Base-by-base conservation (phyloP, 1,140 invertebrate genomes). In the Copidosoma floridanum region DNA sequence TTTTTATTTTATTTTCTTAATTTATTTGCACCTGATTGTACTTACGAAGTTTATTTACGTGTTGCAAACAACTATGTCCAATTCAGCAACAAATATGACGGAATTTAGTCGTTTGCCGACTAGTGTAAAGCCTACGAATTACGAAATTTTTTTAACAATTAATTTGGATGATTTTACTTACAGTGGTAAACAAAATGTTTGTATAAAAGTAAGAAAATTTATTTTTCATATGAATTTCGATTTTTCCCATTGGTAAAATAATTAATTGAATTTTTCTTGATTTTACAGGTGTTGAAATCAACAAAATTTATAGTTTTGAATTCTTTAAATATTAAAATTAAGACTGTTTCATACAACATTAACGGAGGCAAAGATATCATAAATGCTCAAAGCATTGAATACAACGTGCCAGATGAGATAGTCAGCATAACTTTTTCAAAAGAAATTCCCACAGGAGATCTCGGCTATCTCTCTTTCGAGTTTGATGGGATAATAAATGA, bases 401-500 rank as follows among this genome's bases (percentile, higher is more conserved):
- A 88, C 16, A 85, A 83, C n/a, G 71, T 76, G 4, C 81, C 86
- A 38, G 83, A 88, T 68, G 90, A 93, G 78, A 91, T 87, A 6
- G 84, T 85, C 0, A 85, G 82, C n/a, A 81, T 94, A 53, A 71
- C 78, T 24, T 93, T 94, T 68, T 69, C 80, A 2, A 74, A 88
- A 40, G 60, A 77, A n/a, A 69, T 95, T 12, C 76, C 83, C 0
- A 64, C 78, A 35, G 92, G 90, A 1, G 65, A 63, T 57, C 57
- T 43, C 8, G 92, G 89, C 16, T 78, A 75, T 1, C 72, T 97
- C 20, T 77, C 77, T 44, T 82, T 96, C 65, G 79, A 85, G 41
- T 97, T 95, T 74, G 86, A 83, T 2, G 94, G 94, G 2, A 84
- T 97, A 12, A 50, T 50, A n/a, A 95, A 94, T 77, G 92, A 97